Conservation (phyloP, 2,113 vertebrate genomes). For the Sorex fumeus region DNA sequence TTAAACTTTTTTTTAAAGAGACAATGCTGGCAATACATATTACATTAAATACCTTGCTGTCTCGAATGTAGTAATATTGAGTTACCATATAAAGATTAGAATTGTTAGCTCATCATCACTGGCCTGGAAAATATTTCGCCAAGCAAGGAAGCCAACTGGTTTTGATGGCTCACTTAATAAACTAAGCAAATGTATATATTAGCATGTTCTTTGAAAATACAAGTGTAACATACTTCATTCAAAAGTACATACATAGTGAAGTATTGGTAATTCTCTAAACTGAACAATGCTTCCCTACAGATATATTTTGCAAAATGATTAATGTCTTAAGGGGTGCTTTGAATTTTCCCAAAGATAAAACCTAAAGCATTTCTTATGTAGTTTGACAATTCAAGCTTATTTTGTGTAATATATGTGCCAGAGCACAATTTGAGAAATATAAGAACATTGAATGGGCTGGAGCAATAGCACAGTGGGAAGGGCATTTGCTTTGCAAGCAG, state of each 20-base stretch:
- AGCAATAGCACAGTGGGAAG: no score
- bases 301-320: conserved; percentile 11
- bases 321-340: not conserved
- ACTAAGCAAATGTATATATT: not conserved
- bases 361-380: not conserved
- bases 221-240: not conserved
- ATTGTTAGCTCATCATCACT: not conserved
- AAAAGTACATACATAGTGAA: not conserved
- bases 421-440: not conserved
- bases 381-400: not conserved
- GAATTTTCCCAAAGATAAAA: conserved; percentile 19
- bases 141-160: no score
- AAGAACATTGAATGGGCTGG: no score
- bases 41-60: not conserved
- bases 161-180: not conserved
- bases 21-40: not conserved
- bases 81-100: not conserved
- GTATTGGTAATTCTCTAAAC: conserved; percentile 1
- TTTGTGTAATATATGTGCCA: not conserved
- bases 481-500: no score
- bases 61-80: not conserved
- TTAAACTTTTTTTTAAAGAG: not conserved
- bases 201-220: not conserved
- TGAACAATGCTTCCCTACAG: not conserved
- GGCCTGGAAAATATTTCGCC: no score